phyloP scores from a whole-genome alignment of 2,888 invertebrate genomes.

The Lutraria lutraria region DNA sequence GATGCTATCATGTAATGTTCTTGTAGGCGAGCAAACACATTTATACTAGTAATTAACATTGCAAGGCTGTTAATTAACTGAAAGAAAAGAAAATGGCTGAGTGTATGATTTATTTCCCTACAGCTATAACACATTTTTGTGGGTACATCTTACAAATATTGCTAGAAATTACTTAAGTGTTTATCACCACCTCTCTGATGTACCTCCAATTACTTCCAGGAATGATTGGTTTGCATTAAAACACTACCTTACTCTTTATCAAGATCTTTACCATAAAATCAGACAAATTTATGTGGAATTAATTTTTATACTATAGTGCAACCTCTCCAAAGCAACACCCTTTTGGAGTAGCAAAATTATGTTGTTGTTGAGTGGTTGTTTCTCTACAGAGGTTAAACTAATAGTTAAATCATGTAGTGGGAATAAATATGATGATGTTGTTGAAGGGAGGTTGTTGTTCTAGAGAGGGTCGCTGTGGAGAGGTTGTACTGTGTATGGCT shows the following conservation, averaged over 20 bases:
- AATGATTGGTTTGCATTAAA: neutral
- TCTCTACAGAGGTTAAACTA: too few relatives aligned
- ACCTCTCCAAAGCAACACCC: too few relatives aligned
- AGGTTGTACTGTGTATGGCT: too few relatives aligned
- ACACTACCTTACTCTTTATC: neutral
- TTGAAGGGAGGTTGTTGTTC: too few relatives aligned
- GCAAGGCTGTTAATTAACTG: neutral
- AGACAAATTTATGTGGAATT: too few relatives aligned
- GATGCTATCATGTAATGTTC: neutral
- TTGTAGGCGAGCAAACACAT: neutral
- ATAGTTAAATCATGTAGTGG: too few relatives aligned
- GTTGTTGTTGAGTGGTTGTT: too few relatives aligned
- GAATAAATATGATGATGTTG: too few relatives aligned
- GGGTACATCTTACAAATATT: neutral
- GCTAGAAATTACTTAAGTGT: neutral
- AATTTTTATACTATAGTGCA: too few relatives aligned
- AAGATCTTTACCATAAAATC: too few relatives aligned
- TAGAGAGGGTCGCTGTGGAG: too few relatives aligned
- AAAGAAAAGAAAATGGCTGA: neutral
- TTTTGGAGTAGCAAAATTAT: too few relatives aligned
- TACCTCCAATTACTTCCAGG: neutral
- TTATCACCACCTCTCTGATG: constrained; percentile 11
- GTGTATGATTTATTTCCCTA: neutral
- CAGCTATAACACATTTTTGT: neutral
- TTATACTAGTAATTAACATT: neutral